These are phyloP conservation scores for Pogonomyrmex barbatus DNA, from an alignment of 1,140 invertebrate species.

Conservation along the genomic window DNA sequence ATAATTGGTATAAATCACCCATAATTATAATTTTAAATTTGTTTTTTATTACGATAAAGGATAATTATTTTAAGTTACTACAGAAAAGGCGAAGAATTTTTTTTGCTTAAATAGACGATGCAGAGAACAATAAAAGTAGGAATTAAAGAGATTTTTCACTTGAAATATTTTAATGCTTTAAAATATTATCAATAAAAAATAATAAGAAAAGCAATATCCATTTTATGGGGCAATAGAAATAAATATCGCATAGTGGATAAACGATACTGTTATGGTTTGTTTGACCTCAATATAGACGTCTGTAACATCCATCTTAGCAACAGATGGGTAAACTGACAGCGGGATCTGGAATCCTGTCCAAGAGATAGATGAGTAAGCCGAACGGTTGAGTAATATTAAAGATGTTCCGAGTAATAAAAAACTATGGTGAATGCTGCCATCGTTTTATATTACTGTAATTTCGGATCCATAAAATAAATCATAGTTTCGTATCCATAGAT, in stretches of 20 bases:
- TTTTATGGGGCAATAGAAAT: constrained; percentile 13
- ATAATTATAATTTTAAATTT: constrained; percentile 11
- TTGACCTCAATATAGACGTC: constrained; percentile 57
- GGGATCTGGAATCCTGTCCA: constrained; percentile 54
- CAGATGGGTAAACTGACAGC: constrained; percentile 61
- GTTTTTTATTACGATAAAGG: background rate
- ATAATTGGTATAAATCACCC: background rate
- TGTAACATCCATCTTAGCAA: constrained; percentile 60
- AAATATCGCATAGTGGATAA: constrained; percentile 2
- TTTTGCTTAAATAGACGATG: background rate
- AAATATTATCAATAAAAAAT: background rate
- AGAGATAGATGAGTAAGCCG: constrained; percentile 54
- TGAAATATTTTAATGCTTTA: background rate
- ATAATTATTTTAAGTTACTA: background rate
- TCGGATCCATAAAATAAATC: constrained; percentile 48
- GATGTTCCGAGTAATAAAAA: constrained; percentile 56
- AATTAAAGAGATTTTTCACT: background rate
- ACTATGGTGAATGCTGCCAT: constrained; percentile 35
- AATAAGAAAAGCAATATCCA: background rate
- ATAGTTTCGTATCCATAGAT: constrained; percentile 41
- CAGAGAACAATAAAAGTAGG: background rate
- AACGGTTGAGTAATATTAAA: constrained; percentile 62
- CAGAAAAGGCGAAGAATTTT: background rate
- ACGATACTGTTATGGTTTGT: constrained; percentile 53
- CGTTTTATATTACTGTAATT: constrained; percentile 57